Evolutionary conservation across 2,888 invertebrate genomes (phyloP).

Genomic region (Dolichopus griseipennis): DNA sequence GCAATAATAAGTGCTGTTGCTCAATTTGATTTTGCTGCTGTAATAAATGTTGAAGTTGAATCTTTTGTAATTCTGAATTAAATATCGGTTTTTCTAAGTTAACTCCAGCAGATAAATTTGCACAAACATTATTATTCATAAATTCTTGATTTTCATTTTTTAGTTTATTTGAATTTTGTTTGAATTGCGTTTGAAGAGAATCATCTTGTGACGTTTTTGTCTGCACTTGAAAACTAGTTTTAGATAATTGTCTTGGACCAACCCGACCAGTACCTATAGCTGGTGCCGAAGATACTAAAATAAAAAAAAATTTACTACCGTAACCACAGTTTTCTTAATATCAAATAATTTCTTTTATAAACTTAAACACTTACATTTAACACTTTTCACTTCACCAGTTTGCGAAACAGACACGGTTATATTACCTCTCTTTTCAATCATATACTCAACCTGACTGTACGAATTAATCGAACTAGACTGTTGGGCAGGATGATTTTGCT

Average conservation of each 20-base stretch:
- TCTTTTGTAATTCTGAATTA: background rate
- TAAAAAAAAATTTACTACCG: background rate
- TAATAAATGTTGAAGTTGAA: background rate
- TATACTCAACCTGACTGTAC: conserved; percentile 12
- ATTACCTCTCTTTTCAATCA: conserved; percentile 23
- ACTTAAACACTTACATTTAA: conserved; percentile 23
- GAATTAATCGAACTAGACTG: background rate
- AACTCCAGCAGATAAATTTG: background rate
- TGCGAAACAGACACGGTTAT: conserved; percentile 24
- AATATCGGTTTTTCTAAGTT: background rate
- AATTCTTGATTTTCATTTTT: background rate
- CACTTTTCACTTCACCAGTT: conserved; percentile 26
- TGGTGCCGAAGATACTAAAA: conserved; percentile 37
- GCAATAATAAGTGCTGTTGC: background rate
- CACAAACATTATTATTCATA: background rate
- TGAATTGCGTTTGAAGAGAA: background rate
- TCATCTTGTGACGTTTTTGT: conserved; percentile 20
- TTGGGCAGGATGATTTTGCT: conserved; percentile 10
- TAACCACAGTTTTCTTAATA: no score
- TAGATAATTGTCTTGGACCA: conserved; percentile 37
- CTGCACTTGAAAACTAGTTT: conserved; percentile 22
- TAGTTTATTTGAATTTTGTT: background rate
- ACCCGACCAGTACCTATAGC: conserved; percentile 43
- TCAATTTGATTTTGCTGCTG: background rate
- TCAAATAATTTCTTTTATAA: background rate